These are phyloP conservation scores for Tympanuchus pallidicinctus DNA, from an alignment of 2,113 vertebrate genomes.

Conservation along the genomic window DNA sequence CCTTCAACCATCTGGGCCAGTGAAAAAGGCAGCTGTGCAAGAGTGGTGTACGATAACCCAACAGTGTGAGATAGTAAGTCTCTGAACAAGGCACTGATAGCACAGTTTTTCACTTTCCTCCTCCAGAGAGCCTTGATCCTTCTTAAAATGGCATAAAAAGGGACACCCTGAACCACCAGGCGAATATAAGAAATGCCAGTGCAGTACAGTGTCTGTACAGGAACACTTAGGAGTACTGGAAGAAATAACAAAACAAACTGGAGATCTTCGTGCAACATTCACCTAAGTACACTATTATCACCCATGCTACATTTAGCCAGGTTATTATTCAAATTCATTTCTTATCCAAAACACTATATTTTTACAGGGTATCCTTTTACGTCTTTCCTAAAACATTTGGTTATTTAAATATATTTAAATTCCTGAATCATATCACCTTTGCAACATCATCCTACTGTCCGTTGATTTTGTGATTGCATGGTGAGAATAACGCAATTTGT, in stretches of 20 bases:
- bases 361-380: not conserved
- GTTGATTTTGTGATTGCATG: not conserved
- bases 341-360: not conserved
- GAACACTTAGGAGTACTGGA: not conserved
- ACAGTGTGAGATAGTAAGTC: not conserved
- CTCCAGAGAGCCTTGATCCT: not conserved
- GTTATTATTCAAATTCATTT: not conserved
- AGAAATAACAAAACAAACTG: not conserved
- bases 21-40: not conserved
- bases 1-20: not conserved
- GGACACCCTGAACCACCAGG: not conserved
- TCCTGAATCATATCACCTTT: not conserved
- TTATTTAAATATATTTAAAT: not conserved
- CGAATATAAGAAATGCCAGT: not conserved
- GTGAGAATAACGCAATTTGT: not conserved
- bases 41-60: rapidly evolving
- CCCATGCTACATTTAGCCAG: not conserved
- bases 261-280: not conserved
- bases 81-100: not conserved
- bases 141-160: not conserved
- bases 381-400: not conserved
- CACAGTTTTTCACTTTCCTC: not conserved
- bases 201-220: not conserved
- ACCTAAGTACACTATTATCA: not conserved
- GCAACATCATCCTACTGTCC: not conserved